Evolutionary conservation across 2,888 invertebrate genomes (phyloP), one percentile per base, ranked within the genome.

Genomic region (Volucella bombylans): DNA sequence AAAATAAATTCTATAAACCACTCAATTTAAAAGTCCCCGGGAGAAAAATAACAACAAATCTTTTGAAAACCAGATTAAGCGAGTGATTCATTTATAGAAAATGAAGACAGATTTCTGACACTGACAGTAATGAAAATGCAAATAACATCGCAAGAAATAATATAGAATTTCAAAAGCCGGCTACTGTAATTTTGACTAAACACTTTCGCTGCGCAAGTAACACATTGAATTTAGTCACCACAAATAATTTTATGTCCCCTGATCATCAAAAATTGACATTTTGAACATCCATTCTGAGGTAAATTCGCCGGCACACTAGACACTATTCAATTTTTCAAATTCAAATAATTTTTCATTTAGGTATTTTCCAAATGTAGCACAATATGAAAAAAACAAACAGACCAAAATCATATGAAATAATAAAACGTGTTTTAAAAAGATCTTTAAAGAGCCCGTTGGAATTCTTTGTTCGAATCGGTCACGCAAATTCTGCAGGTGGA

Each of bases 341-440:
- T 55, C 11, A 31, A 9, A 18, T 55, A 55, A 55, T 55, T 18
- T 31, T 55, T 18, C 2, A 55, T 55, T 55, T n/a, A 55, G 55
- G 38, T 8, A 57, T 57, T 57, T 57, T 39, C 39, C 39, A 57
- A 57, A 57, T 57, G 57, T 57, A 8, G 57, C 39, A 38, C 2
- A 2, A 57, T 57, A 1, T 57, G 39, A 38, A n/a, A 39, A 57
- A 57, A 57, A 57, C 39, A 57, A 39, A 57, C 18, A 18, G 18
- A 2, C 38, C 38, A 8, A 55, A 57, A 9, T 57, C 57, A 9
- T 57, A 38, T 3, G 57, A 39, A n/a, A 57, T 38, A 6, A 57
- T 57, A 2, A 57, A 57, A 57, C 10, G 8, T 57, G 38, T 38
- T 12, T 38, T 57, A n/a, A 57, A 57, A 31, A 57, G 6, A 39